phyloP scores from a whole-genome alignment of 2,113 vertebrate genomes.

The Sylvilagus bachmani region DNA sequence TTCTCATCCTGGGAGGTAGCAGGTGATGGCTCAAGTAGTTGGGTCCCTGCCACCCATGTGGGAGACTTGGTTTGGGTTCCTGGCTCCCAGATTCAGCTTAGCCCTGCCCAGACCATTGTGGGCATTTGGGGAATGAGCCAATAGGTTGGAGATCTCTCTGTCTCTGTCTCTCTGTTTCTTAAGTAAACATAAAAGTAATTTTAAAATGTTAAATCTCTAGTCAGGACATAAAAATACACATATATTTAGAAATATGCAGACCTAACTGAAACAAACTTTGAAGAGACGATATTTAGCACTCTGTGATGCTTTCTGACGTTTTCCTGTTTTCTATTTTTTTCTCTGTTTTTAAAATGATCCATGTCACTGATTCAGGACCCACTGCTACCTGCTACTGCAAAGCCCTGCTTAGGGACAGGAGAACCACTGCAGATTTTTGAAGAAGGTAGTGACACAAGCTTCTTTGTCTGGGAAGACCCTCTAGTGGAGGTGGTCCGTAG shows the following conservation, averaged over 20 bases:
- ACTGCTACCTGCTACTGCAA: neutral
- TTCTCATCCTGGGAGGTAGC: too few relatives aligned
- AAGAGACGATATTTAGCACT: neutral
- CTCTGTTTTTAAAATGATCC: neutral
- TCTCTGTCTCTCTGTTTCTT: too few relatives aligned
- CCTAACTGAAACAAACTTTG: neutral
- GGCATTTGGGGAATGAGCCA: too few relatives aligned
- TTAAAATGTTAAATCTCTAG: too few relatives aligned
- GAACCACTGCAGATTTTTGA: neutral
- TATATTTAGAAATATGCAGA: too few relatives aligned
- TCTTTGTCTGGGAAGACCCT: neutral
- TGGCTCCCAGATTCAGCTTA: too few relatives aligned
- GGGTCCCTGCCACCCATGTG: too few relatives aligned
- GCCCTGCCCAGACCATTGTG: too few relatives aligned
- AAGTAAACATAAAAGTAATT: too few relatives aligned
- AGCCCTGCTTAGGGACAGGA: neutral
- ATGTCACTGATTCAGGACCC: neutral
- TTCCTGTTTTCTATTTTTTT: neutral
- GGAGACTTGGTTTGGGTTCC: too few relatives aligned
- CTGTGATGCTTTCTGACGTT: neutral
- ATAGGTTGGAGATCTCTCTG: too few relatives aligned
- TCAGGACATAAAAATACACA: neutral
- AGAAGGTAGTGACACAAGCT: neutral
- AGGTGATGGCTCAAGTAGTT: too few relatives aligned
- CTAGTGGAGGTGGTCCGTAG: neutral